Evolutionary conservation across 35 echinoderm and acorn worm species (phyloP).

Genomic region (Heliocidaris tuberculata): DNA sequence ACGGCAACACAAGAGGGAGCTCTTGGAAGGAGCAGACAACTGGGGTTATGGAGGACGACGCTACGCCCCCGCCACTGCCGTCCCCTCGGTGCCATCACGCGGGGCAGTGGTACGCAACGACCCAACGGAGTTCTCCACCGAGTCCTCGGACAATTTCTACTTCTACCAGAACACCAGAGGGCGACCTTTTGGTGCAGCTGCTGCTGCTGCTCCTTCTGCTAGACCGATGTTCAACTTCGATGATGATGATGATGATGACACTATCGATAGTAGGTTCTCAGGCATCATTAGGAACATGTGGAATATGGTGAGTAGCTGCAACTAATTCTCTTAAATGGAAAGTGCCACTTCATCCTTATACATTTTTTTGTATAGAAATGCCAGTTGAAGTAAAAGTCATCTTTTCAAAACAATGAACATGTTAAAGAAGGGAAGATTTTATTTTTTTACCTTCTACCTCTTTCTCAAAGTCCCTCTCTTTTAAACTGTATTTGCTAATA

Average conservation of each 20-base stretch:
- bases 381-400: background rate
- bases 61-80: background rate
- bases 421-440: background rate
- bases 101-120: conserved; percentile 20
- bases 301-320: conserved; percentile 26
- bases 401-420: too few species aligned
- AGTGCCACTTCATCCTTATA: background rate
- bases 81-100: background rate
- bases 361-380: background rate
- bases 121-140: conserved; percentile 1
- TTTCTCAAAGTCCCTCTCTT: background rate
- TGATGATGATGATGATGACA: conserved; percentile 38
- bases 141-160: conserved; percentile 18
- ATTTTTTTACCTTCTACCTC: background rate
- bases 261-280: conserved; percentile 39
- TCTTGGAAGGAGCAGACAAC: conserved; percentile 26
- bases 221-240: background rate
- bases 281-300: conserved; percentile 47
- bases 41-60: conserved; percentile 8
- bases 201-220: background rate
- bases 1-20: conserved; percentile 22
- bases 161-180: conserved; percentile 40
- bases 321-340: background rate
- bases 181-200: background rate
- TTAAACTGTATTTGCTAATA: background rate